These are phyloP conservation scores for Microplitis deprimator DNA, from an alignment of 2,888 invertebrate species.

Conservation along the genomic window DNA sequence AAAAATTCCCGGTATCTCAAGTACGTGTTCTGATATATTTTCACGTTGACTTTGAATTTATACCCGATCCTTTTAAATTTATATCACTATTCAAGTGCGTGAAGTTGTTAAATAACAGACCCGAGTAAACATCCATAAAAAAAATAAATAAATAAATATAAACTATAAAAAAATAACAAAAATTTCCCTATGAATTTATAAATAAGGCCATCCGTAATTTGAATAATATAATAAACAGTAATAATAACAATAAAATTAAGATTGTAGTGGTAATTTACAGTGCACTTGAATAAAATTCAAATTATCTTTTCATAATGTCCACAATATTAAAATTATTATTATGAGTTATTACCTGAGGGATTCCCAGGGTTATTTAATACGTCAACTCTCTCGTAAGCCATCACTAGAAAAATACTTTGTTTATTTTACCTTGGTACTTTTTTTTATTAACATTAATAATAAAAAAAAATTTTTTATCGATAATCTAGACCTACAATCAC, in stretches of 20 bases:
- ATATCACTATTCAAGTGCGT: neutral
- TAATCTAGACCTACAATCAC: neutral
- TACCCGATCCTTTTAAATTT: neutral
- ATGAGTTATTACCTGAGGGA: neutral
- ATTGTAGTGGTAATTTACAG: neutral
- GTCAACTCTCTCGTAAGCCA: neutral
- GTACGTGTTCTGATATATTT: neutral
- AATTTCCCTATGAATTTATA: constrained; percentile 8
- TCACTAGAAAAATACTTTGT: neutral
- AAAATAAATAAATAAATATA: neutral
- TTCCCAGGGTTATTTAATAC: constrained; percentile 27
- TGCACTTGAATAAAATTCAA: constrained; percentile 18
- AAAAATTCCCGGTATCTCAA: neutral
- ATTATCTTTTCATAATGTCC: constrained; percentile 24
- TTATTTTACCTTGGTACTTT: neutral
- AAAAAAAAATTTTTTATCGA: neutral
- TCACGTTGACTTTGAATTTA: neutral
- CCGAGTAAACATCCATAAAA: neutral
- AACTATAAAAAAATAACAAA: neutral
- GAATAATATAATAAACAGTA: constrained; percentile 9
- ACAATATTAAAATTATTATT: constrained; percentile 26
- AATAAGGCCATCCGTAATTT: constrained; percentile 8
- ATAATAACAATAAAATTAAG: neutral
- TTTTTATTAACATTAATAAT: neutral
- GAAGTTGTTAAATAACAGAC: neutral